Base-by-base conservation (phyloP, 2,113 vertebrate species). In the Jacana jacana region DNA sequence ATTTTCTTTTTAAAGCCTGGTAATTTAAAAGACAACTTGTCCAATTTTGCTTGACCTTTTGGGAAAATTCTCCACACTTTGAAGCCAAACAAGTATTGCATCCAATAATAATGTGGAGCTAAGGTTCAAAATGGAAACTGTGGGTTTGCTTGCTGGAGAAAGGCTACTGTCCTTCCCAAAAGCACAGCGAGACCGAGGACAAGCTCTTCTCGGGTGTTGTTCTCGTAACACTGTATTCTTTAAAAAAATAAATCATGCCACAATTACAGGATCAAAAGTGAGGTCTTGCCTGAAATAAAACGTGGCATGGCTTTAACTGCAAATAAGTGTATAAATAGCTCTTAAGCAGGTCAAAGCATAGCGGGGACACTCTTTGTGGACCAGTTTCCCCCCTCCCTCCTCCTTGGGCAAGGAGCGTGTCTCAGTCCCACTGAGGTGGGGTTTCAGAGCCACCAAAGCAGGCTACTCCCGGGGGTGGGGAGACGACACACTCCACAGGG, bases 271-370 rank as follows among this genome's bases (percentile, higher is more conserved):
- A 83, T 83, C 78, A 84, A 89, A 76, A 1, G 4, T 2, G 39
- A 93, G 80, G 81, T 25, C 64, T 91, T 84, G 42, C 52, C 69
- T 86, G 66, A 85, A 91, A 95, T 79, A 88, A 91, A 73, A 93
- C 18, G 46, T 81, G 0, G 0, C 13, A 24, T 5, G 22, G 51
- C 39, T 91, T 86, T 81, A 78, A 35, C 46, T 51, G 63, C 78
- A 95, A 89, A 66, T 89, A 87, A 88, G 46, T 77, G 83, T 77
- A 83, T 46, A 81, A 91, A 91, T 88, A 91, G 60, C 60, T 63
- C 79, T 86, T 94, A 91, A 83, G 64, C 91, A 86, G 85, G 75
- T 91, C 88, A 91, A 57, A 93, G 39, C 68, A 25, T 55, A 86
- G 93, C 5, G 1, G 85, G 78, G 60, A 51, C 27, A 33, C 51